Percentiles rank a stretch among this genome's conserved stretches.
Conservation (phyloP, 2,113 vertebrate species). For the Nyctereutes procyonoides region DNA sequence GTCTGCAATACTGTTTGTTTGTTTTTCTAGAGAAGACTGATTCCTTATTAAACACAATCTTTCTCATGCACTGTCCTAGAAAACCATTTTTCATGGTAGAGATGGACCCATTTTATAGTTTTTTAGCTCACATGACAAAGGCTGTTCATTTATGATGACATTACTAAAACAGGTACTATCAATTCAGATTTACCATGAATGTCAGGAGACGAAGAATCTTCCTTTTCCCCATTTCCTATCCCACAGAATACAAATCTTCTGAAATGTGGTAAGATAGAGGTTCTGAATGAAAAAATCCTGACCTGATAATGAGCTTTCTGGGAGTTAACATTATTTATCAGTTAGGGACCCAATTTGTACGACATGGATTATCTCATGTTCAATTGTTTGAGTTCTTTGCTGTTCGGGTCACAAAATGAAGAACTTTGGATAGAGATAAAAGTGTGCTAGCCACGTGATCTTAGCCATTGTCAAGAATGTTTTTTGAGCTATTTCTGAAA, state of each 20-base stretch:
- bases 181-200: constrained; percentile 22
- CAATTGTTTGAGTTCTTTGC: constrained; percentile 10
- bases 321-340: neutral
- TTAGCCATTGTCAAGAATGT: neutral
- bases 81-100: neutral
- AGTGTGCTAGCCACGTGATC: neutral
- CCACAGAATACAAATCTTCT: neutral
- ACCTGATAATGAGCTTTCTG: neutral
- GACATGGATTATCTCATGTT: neutral
- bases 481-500: constrained; percentile 56
- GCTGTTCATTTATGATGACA: neutral
- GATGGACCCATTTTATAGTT: neutral
- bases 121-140: neutral
- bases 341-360: neutral
- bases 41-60: neutral
- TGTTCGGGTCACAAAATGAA: neutral
- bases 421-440: neutral
- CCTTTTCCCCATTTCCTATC: neutral
- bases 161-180: neutral
- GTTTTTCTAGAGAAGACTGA: neutral
- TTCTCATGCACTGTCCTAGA: neutral
- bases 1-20: neutral
- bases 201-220: neutral
- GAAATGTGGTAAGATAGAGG: neutral
- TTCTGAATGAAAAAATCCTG: neutral